phyloP scores from a whole-genome alignment of 1,140 invertebrate species.

The Drosophila sp. region DNA sequence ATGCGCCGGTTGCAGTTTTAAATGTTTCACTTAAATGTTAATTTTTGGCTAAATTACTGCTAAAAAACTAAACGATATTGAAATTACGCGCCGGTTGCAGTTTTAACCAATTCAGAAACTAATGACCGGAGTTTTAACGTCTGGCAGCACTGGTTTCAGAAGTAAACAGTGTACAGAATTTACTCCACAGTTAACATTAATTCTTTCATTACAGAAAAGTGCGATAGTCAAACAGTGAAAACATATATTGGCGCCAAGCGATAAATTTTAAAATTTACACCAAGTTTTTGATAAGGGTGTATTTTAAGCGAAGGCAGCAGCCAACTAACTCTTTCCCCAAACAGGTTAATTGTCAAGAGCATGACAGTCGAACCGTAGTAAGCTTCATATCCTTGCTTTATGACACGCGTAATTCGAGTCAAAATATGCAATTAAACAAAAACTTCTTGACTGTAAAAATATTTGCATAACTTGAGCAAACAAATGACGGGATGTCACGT shows the following conservation, averaged over 20 bases:
- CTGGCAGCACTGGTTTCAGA: too few species aligned
- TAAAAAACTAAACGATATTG: too few species aligned
- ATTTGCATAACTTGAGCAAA: conserved; percentile 82
- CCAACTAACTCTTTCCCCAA: conserved; percentile 25
- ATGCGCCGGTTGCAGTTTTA: too few species aligned
- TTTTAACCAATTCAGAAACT: too few species aligned
- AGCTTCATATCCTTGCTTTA: conserved; percentile 77
- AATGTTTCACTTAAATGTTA: too few species aligned
- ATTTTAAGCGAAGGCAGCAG: conserved; percentile 2
- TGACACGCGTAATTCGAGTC: conserved; percentile 84
- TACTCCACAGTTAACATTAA: too few species aligned
- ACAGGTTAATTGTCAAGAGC: conserved; percentile 41
- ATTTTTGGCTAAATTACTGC: too few species aligned
- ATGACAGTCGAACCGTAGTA: conserved; percentile 45
- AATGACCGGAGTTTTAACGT: too few species aligned
- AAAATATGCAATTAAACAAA: conserved; percentile 85
- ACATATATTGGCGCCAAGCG: not conserved
- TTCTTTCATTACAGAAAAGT: too few species aligned
- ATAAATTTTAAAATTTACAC: not conserved
- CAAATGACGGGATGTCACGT: conserved; percentile 77
- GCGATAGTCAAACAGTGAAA: not conserved
- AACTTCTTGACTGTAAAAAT: conserved; percentile 83
- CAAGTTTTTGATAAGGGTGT: not conserved
- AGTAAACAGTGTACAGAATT: too few species aligned
- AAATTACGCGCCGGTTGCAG: too few species aligned